Percentiles rank a stretch among this genome's conserved stretches.
phyloP scores from a whole-genome alignment of 2,797 vertebrate genomes.

The Alca torda region DNA sequence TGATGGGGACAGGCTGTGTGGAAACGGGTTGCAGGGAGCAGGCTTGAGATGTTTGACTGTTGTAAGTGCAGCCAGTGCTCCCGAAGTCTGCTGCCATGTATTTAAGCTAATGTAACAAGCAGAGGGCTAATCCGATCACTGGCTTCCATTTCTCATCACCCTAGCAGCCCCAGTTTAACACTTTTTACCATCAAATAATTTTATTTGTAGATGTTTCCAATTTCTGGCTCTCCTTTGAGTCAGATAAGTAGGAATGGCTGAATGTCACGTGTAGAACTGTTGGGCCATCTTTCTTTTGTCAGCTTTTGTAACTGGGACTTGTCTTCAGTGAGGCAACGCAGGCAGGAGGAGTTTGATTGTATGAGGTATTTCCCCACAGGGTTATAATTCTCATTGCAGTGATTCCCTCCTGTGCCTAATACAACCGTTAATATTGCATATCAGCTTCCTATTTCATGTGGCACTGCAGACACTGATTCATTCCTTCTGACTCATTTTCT shows the following conservation, averaged over 20 bases:
- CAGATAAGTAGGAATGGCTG: neutral
- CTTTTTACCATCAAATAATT: neutral
- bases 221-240: neutral
- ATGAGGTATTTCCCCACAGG: neutral
- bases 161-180: neutral
- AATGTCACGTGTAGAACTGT: neutral
- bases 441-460: neutral
- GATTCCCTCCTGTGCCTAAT: neutral
- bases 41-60: neutral
- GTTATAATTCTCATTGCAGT: neutral
- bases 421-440: neutral
- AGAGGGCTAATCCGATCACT: neutral
- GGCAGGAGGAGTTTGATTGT: neutral
- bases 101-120: neutral
- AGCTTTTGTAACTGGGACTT: neutral
- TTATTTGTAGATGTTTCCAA: neutral
- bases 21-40: neutral
- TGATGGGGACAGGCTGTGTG: neutral
- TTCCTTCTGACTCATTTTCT: constrained; percentile 49
- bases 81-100: neutral
- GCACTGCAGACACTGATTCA: constrained; percentile 46
- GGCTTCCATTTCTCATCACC: neutral
- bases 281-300: neutral
- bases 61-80: neutral
- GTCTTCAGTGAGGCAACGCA: neutral